A percentile compares a stretch with the other conserved stretches of the same genome.
Conservation (phyloP, 2,888 invertebrate genomes). For the Patella caerulea region DNA sequence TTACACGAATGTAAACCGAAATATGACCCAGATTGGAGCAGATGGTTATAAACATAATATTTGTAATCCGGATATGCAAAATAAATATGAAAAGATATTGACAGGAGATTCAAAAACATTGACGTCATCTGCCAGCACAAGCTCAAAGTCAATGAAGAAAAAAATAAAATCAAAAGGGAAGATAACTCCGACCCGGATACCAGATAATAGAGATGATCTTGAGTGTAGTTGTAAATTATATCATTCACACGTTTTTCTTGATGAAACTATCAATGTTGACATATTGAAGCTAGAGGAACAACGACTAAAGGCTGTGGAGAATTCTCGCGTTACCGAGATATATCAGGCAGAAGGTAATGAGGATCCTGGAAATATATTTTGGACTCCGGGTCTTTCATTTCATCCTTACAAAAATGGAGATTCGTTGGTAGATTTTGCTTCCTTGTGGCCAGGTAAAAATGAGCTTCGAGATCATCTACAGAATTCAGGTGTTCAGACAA, state of each 20-base stretch:
- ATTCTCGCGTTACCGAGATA: slow-evolving; percentile 3
- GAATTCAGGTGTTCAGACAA: slow-evolving; percentile 38
- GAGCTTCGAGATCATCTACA: slow-evolving; percentile 36
- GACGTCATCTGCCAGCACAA: slow-evolving; percentile 1
- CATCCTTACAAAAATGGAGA: slow-evolving; percentile 52
- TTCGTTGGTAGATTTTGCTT: slow-evolving; percentile 44
- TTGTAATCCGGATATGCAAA: background rate
- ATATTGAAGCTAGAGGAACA: slow-evolving; percentile 26
- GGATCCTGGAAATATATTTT: slow-evolving; percentile 53
- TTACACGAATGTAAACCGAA: background rate
- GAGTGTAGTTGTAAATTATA: slow-evolving; percentile 34
- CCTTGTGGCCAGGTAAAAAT: slow-evolving; percentile 51
- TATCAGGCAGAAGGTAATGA: slow-evolving; percentile 25
- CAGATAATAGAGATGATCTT: background rate
- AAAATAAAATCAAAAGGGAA: background rate
- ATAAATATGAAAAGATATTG: background rate
- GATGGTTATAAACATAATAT: background rate
- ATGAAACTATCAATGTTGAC: slow-evolving; percentile 27
- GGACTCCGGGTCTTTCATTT: slow-evolving; percentile 56
- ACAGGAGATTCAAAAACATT: background rate
- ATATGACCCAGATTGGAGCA: background rate
- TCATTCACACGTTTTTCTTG: slow-evolving; percentile 32
- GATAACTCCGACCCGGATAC: background rate
- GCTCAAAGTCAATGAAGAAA: background rate
- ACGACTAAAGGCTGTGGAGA: slow-evolving; percentile 20